Conservation (phyloP, 2,797 vertebrate species). For the Lophius americanus region DNA sequence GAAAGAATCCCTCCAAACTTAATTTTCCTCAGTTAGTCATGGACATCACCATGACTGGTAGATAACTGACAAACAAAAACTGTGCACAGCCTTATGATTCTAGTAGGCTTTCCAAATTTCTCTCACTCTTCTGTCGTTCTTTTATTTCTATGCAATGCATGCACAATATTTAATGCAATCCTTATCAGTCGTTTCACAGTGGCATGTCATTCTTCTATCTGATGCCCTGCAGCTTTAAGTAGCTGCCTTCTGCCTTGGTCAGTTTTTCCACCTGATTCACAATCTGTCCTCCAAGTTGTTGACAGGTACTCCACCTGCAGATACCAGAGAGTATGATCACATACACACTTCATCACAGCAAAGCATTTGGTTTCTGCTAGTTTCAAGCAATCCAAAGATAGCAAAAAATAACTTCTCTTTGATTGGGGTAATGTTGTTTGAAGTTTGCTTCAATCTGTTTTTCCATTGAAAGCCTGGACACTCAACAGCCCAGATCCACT, state of each 20-base stretch:
- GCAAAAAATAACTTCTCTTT: too few species aligned
- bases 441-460: too few species aligned
- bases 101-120: conserved; percentile 1
- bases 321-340: too few species aligned
- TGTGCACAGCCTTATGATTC: background rate
- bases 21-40: conserved; percentile 27
- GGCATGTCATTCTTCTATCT: conserved; percentile 26
- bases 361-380: too few species aligned
- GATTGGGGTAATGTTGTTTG: too few species aligned
- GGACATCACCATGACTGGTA: background rate
- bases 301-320: conserved; percentile 68
- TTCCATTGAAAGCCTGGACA: too few species aligned
- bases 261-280: conserved; percentile 61
- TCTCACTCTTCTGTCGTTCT: conserved; percentile 18
- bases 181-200: conserved; percentile 25
- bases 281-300: conserved; percentile 33
- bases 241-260: conserved; percentile 40
- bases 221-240: conserved; percentile 23
- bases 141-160: conserved; percentile 7
- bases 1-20: conserved; percentile 18
- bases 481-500: too few species aligned
- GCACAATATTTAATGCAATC: background rate
- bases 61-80: conserved; percentile 2
- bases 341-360: too few species aligned
- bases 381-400: too few species aligned